Conservation (phyloP, 1,140 invertebrate species). For the Copidosoma floridanum region DNA sequence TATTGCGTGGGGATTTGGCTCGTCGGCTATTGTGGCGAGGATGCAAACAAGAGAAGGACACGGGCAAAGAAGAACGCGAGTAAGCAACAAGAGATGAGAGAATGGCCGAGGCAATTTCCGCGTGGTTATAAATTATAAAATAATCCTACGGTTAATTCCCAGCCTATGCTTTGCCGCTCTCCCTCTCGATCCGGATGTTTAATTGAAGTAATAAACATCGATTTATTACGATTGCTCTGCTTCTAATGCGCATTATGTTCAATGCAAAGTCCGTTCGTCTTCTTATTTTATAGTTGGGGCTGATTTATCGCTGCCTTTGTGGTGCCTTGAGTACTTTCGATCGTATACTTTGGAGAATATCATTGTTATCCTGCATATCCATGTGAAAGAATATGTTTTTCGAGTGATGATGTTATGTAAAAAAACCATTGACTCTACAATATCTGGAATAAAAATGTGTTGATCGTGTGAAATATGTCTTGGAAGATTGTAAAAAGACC, state of each 20-base stretch:
- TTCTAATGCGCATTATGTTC: constrained; percentile 5
- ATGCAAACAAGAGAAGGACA: constrained; percentile 43
- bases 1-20: constrained; percentile 39
- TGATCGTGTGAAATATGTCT: too few species aligned
- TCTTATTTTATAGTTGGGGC: too few species aligned
- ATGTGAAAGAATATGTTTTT: too few species aligned
- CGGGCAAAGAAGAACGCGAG: constrained; percentile 30
- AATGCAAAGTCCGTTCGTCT: too few species aligned
- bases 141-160: constrained; percentile 53
- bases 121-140: constrained; percentile 53
- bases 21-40: constrained; percentile 27
- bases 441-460: too few species aligned
- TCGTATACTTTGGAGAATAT: too few species aligned
- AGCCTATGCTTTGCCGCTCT: constrained; percentile 48
- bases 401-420: too few species aligned
- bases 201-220: constrained; percentile 50
- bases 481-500: too few species aligned
- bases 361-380: too few species aligned
- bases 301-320: too few species aligned
- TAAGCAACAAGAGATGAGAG: neutral
- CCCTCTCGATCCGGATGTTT: constrained; percentile 46
- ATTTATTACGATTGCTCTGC: constrained; percentile 24
- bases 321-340: too few species aligned
- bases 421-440: too few species aligned
- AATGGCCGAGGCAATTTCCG: constrained; percentile 33